Conservation (phyloP, 2,797 vertebrate genomes). For the Rhinatrema bivittatum region DNA sequence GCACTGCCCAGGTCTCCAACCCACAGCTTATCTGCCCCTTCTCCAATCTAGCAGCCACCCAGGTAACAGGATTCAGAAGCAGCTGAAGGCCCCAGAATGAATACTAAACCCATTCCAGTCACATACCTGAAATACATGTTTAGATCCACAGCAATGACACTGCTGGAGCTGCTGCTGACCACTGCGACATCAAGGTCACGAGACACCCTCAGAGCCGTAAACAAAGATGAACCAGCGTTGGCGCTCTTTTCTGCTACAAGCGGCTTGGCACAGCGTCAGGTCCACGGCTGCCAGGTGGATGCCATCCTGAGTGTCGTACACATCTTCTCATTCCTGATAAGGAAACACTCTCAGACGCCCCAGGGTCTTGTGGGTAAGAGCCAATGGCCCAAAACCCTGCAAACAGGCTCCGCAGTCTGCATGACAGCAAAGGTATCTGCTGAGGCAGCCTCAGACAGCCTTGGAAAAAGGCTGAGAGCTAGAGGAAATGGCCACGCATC, state of each 20-base stretch:
- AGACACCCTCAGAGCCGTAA: constrained; percentile 63
- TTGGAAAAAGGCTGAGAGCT: too few relatives aligned
- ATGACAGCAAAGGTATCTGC: too few relatives aligned
- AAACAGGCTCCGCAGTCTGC: too few relatives aligned
- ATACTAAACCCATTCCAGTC: background rate
- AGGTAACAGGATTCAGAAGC: accelerated
- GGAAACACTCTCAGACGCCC: constrained; percentile 24
- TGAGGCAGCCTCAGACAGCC: too few relatives aligned
- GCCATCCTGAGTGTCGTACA: constrained; percentile 55
- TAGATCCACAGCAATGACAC: constrained; percentile 65
- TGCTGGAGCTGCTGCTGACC: constrained; percentile 32
- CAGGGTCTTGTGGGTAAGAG: too few relatives aligned
- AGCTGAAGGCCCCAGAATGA: accelerated
- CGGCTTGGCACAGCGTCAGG: constrained; percentile 39
- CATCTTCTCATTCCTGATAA: constrained; percentile 62
- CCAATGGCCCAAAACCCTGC: too few relatives aligned
- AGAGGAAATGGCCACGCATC: too few relatives aligned
- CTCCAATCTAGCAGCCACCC: background rate
- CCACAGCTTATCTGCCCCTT: background rate
- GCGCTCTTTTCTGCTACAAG: constrained; percentile 17
- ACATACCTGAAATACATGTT: constrained; percentile 78
- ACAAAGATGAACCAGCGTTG: constrained; percentile 9
- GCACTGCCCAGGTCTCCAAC: too few relatives aligned
- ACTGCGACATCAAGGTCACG: constrained; percentile 67
- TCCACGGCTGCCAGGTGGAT: constrained; percentile 52